phyloP scores from a whole-genome alignment of 2,797 vertebrate genomes.

The Zenarchopterus dispar region DNA sequence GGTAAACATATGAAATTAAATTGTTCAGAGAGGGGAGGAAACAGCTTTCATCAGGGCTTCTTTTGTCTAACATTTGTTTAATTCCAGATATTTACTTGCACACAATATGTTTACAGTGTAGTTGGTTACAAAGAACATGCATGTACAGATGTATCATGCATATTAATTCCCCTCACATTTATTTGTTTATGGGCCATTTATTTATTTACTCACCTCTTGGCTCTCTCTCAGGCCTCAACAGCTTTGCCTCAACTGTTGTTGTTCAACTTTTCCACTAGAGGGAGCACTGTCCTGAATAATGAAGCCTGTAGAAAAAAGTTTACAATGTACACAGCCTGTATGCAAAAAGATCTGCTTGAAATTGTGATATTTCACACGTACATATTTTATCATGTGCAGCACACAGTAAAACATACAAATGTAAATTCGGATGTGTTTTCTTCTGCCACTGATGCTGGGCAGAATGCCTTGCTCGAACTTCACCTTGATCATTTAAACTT shows the following conservation, averaged over 20 bases:
- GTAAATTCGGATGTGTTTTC: too few species aligned
- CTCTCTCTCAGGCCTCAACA: neutral
- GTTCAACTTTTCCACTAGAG: conserved; percentile 53
- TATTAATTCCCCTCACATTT: neutral
- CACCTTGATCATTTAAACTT: too few species aligned
- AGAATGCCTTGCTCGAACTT: too few species aligned
- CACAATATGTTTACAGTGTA: conserved; percentile 3
- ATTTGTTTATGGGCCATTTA: too few species aligned
- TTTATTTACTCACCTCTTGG: too few species aligned
- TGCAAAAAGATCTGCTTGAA: neutral
- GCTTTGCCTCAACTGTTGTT: conserved; percentile 17
- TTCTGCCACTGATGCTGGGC: too few species aligned
- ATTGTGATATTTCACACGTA: neutral
- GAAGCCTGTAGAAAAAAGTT: neutral
- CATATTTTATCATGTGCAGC: neutral
- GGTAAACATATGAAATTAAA: conserved; percentile 44
- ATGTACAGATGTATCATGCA: too few species aligned
- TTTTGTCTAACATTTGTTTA: too few species aligned
- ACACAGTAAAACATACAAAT: too few species aligned
- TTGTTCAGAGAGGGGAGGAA: too few species aligned
- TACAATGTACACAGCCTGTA: neutral
- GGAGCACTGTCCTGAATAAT: conserved; percentile 39
- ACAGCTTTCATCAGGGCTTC: too few species aligned
- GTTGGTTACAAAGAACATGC: neutral
- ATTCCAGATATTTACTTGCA: too few species aligned